Evolutionary conservation across 2,888 invertebrate species (phyloP).

Genomic region (Agrotis segetum): DNA sequence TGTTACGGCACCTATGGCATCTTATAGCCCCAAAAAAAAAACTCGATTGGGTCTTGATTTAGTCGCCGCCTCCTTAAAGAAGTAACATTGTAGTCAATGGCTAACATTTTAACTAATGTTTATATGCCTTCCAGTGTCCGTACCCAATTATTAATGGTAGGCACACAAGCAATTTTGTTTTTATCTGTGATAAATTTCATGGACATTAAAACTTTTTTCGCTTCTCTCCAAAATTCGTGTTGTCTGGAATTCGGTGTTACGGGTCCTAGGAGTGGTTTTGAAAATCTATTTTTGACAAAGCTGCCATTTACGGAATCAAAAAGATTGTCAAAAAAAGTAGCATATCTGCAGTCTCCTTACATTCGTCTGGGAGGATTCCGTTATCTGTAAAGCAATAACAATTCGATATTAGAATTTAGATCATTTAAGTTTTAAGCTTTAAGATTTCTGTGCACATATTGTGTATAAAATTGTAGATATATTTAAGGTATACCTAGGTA

Average conservation of each 20-base stretch:
- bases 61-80: constrained; percentile 36
- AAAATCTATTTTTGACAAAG: constrained; percentile 2
- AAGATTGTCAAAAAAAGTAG: constrained; percentile 21
- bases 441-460: no score
- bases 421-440: no score
- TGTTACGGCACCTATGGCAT: constrained; percentile 27
- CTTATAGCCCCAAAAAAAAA: constrained; percentile 40
- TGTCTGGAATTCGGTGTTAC: background rate
- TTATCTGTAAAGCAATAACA: constrained; percentile 14
- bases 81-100: constrained; percentile 7
- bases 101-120: constrained; percentile 4
- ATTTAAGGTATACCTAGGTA: no score
- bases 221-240: background rate
- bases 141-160: constrained; percentile 18
- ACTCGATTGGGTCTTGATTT: constrained; percentile 43
- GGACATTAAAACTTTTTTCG: constrained; percentile 9
- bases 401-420: background rate
- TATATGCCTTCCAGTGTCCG: constrained; percentile 27
- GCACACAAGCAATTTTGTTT: constrained; percentile 4
- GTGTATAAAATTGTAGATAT: no score
- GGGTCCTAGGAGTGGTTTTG: constrained; percentile 15
- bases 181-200: constrained; percentile 12
- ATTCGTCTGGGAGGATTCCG: constrained; percentile 10
- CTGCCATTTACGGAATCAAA: constrained; percentile 17
- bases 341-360: constrained; percentile 23